Evolutionary conservation across 2,797 vertebrate species (phyloP), one percentile per base, ranked within the genome.

Genomic region (Girardinus metallicus): DNA sequence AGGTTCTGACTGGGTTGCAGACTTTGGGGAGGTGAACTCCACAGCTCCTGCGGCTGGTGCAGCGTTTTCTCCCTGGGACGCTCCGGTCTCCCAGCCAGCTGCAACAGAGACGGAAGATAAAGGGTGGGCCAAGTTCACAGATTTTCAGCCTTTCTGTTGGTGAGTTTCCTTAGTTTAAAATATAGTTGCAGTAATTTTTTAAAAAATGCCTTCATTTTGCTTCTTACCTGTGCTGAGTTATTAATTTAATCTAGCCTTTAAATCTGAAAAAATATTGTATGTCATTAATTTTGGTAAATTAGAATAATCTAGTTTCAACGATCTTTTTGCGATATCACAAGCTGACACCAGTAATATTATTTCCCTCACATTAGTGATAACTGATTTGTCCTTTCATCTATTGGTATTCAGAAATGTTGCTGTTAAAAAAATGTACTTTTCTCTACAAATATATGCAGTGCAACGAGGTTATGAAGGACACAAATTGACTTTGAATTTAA

Each of bases 131-230:
- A 97, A 96, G 87, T 98, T 99, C 81, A 95, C 97, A 0, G 97
- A 98, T 93, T 97, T 98, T 88, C 97, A 98, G 89, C 97, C 97
- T 29, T 98, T 98, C 92, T 98, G 98, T 91, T 98, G 98, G 97
- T 98, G 88, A 92, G 93, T 87, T 44, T 34, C 57, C 1, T 1
- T 26, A 53, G 51, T 26, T 76, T 26, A 73, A 18, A 80, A 18
- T 36, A 64, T 41, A 57, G 21, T 57, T 57, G 2, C 5, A 43
- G 9, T 13, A 34, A 60, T 62, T 62, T 57, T 29, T 31, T 13
- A 0, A 2, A 36, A 74, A 31, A 23, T 12, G 6, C 1, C 6
- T 39, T 68, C 23, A 0, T 34, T 64, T 36, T 36, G 31, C 60
- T 64, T 64, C 2, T 36, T 5, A 34, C 29, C 12, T 34, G 13